Evolutionary conservation across 2,113 vertebrate genomes (phyloP).

Genomic region (Tympanuchus pallidicinctus): DNA sequence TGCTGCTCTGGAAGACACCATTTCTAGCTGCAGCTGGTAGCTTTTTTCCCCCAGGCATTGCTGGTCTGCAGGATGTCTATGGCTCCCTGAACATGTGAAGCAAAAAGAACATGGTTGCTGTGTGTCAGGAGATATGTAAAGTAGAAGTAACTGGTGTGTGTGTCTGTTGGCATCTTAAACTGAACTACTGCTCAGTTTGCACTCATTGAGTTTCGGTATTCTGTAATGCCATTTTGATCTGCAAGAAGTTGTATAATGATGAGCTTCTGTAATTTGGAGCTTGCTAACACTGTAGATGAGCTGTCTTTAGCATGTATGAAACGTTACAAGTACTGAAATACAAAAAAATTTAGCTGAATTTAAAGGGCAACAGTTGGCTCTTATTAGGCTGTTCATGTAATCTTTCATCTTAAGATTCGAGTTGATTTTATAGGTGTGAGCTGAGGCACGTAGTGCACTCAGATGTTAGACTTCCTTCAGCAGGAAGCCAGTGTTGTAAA

Average conservation of each 20-base stretch:
- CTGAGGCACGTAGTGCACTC: not conserved
- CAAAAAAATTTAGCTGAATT: not conserved
- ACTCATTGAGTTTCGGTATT: not conserved
- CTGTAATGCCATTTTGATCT: not conserved
- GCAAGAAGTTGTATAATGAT: not conserved
- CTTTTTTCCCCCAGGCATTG: not conserved
- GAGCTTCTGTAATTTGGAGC: not conserved
- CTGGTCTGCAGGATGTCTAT: rapidly evolving
- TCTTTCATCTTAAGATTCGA: not conserved
- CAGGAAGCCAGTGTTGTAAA: not conserved
- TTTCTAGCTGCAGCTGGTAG: not conserved
- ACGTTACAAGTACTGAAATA: not conserved
- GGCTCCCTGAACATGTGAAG: not conserved
- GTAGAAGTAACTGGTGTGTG: not conserved
- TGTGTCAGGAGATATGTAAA: not conserved
- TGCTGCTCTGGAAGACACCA: not conserved
- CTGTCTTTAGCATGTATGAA: not conserved
- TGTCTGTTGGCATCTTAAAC: not conserved
- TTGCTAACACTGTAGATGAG: not conserved
- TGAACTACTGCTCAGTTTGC: not conserved
- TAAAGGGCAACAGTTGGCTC: not conserved
- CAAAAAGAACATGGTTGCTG: not conserved
- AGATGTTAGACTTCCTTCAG: not conserved
- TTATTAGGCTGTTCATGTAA: rapidly evolving
- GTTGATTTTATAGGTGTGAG: not conserved